Evolutionary conservation across 2,113 vertebrate genomes (phyloP).

Genomic region (Rhagologus leucostigma): DNA sequence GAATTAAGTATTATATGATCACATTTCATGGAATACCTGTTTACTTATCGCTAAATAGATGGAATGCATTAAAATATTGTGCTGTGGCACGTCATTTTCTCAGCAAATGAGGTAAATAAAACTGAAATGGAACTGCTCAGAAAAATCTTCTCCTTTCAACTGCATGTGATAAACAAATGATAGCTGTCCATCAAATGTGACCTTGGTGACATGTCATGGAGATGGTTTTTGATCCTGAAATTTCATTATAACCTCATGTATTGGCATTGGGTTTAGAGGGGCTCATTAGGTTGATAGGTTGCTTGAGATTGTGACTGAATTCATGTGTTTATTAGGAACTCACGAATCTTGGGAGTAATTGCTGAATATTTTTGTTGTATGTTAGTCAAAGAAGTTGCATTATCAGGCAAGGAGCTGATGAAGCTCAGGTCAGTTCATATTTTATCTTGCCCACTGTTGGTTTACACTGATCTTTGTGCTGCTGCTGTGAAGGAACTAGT

Average conservation of each 20-base stretch:
- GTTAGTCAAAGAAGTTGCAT: not conserved
- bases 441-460: not conserved
- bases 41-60: not conserved
- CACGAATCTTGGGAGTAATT: not conserved
- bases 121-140: not conserved
- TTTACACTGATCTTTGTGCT: not conserved
- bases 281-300: not conserved
- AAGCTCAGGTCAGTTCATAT: not conserved
- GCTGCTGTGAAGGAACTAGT: not conserved
- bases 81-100: not conserved
- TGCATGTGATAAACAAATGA: not conserved
- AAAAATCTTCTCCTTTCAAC: not conserved
- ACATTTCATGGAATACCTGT: not conserved
- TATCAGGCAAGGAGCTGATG: not conserved
- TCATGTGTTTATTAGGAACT: not conserved
- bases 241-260: fast-evolving
- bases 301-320: not conserved
- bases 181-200: not conserved
- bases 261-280: not conserved
- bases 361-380: not conserved
- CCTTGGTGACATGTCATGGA: not conserved
- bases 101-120: not conserved
- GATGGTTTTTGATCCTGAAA: not conserved
- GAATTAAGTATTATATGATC: not conserved
- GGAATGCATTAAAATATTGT: not conserved